These are phyloP conservation scores for Proctacanthus coquilletti DNA, from an alignment of 1,140 invertebrate genomes.

Conservation along the genomic window DNA sequence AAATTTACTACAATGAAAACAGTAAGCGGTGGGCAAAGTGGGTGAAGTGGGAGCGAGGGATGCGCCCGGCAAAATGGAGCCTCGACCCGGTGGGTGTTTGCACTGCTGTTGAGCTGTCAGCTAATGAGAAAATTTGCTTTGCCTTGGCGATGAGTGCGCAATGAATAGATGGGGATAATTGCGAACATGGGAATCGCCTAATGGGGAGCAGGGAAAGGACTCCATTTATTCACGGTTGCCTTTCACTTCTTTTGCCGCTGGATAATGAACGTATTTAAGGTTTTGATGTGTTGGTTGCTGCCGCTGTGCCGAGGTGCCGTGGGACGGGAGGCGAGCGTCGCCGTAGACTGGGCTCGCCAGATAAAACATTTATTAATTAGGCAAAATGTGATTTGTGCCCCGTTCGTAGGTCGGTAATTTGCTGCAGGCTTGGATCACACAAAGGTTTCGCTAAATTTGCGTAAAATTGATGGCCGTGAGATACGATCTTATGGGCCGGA, in stretches of 20 bases:
- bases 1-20: conserved; percentile 4
- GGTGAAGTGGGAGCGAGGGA: not conserved
- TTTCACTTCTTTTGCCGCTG: too few relatives aligned
- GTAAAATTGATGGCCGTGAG: too few relatives aligned
- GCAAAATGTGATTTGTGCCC: conserved; percentile 1
- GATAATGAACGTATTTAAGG: too few relatives aligned
- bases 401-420: too few relatives aligned
- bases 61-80: not conserved
- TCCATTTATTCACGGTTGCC: too few relatives aligned
- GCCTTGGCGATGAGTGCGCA: not conserved
- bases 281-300: too few relatives aligned
- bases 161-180: conserved; percentile 5
- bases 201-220: conserved; percentile 4
- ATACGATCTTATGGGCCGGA: too few relatives aligned
- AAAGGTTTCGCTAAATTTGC: too few relatives aligned
- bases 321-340: too few relatives aligned
- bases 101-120: not conserved
- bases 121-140: conserved; percentile 4
- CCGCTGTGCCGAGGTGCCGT: too few relatives aligned
- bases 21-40: not conserved
- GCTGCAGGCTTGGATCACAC: too few relatives aligned
- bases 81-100: not conserved
- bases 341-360: too few relatives aligned
- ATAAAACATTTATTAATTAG: conserved; percentile 1
- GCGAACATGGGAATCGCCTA: conserved; percentile 12